Conservation (phyloP, 2,888 invertebrate species). For the Actias luna region DNA sequence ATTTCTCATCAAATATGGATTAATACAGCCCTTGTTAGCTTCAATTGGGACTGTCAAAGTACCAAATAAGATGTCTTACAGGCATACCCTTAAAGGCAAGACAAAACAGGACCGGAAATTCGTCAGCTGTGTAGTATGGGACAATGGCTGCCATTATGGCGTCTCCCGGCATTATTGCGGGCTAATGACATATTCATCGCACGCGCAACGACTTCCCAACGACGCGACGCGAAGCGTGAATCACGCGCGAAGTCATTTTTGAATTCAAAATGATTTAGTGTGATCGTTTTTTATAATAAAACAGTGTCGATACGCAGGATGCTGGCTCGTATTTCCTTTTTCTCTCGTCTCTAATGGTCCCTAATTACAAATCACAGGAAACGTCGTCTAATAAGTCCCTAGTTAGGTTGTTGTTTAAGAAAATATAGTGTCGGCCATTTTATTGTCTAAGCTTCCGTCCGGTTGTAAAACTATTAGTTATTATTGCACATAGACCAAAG, state of each 20-base stretch:
- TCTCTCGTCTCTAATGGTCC: not conserved
- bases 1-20: not conserved
- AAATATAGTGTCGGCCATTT: not conserved
- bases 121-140: slow-evolving; percentile 48
- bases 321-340: not conserved
- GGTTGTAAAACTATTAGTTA: not conserved
- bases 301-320: not conserved
- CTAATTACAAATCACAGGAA: not conserved
- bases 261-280: slow-evolving; percentile 39
- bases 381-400: not conserved
- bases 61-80: slow-evolving; percentile 36
- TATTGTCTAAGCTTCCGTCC: not conserved
- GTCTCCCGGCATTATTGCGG: slow-evolving; percentile 34
- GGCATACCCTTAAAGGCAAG: slow-evolving; percentile 33
- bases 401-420: not conserved
- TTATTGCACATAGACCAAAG: not conserved
- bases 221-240: slow-evolving; percentile 50
- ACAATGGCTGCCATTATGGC: slow-evolving; percentile 55
- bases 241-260: slow-evolving; percentile 46
- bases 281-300: not conserved
- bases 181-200: slow-evolving; percentile 60
- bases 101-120: slow-evolving; percentile 49
- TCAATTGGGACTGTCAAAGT: slow-evolving; percentile 29
- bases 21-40: slow-evolving; percentile 12
- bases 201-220: slow-evolving; percentile 59